Percentiles rank a stretch among this genome's conserved stretches.
Conservation (phyloP, 2,888 invertebrate species). For the Bombylius discolor region DNA sequence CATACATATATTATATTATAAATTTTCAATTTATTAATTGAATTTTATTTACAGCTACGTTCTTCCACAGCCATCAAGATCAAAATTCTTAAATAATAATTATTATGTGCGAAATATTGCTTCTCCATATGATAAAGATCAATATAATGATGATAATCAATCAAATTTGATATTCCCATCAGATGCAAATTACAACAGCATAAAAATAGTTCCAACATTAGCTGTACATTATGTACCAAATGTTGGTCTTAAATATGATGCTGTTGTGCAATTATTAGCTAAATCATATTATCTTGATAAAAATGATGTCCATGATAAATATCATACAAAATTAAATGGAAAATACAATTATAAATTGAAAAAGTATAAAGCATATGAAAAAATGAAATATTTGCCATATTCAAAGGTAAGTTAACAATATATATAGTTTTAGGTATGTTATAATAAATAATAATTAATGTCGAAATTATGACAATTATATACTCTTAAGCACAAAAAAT, state of each 20-base stretch:
- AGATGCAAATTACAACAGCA: conserved; percentile 12
- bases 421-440: no score
- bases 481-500: no score
- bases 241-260: conserved; percentile 30
- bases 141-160: conserved; percentile 16
- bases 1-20: no score
- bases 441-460: not conserved
- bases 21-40: no score
- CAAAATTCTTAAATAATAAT: conserved; percentile 22
- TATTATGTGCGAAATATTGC: conserved; percentile 16
- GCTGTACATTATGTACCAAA: conserved; percentile 32
- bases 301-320: conserved; percentile 16
- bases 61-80: conserved; percentile 34
- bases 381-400: conserved; percentile 29
- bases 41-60: conserved; percentile 24
- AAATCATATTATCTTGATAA: conserved; percentile 9
- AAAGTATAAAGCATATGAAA: conserved; percentile 34
- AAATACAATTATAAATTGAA: conserved; percentile 35
- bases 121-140: conserved; percentile 12
- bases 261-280: conserved; percentile 23
- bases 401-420: conserved; percentile 28
- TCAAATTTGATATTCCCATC: conserved; percentile 21
- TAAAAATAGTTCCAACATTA: conserved; percentile 22
- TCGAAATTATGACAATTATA: no score
- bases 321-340: conserved; percentile 29